Base-by-base conservation (phyloP, 2,888 invertebrate genomes). In the Archips crataeganus region DNA sequence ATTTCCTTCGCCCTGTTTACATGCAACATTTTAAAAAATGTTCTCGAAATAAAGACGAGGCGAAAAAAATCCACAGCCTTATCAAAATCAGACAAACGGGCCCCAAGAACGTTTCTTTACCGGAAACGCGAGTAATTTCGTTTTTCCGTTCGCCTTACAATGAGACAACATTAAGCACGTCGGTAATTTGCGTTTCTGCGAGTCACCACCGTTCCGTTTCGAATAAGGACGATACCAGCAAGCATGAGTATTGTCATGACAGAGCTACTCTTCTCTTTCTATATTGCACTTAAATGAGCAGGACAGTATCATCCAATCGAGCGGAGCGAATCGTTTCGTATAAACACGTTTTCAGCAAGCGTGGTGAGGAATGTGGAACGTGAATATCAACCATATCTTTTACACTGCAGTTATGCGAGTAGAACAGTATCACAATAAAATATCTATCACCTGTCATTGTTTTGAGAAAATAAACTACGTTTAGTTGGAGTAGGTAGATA, bases 41-140 rank as follows among this genome's bases (percentile, higher is more conserved):
- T 32, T 11, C 10, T 10, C 10, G 9, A 9, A 57, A 10, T 10
- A 57, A 57, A 32, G 11, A 11, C 3, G 9, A 32, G 32, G 57
- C 23, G 32, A 23, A 32, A 57, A 57, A 32, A 54, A 2, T 11
- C 32, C 57, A 57, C 57, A 1, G 57, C 57, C 32, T 57, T 57
- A 57, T n/a, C 54, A 59, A 47, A 23, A 67, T 63, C 32, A 10
- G 67, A 57, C 57, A 10, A 62, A 61, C 51, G 63, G 61, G 47
- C 63, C 45, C n/a, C 36, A 9, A 47, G 39, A 72, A 49, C 49
- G 68, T 57, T 59, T 64, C 67, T 73, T 73, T 47, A 68, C 63
- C 68, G 73, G 73, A 68, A 73, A 73, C 57, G 49, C 15, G 23
- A 36, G 68, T 61, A 68, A 69, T 73, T 69, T 69, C 15, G 63